A percentile compares a stretch with the other conserved stretches of the same genome.
Conservation (phyloP, 1,140 invertebrate genomes). For the Galleria mellonella region DNA sequence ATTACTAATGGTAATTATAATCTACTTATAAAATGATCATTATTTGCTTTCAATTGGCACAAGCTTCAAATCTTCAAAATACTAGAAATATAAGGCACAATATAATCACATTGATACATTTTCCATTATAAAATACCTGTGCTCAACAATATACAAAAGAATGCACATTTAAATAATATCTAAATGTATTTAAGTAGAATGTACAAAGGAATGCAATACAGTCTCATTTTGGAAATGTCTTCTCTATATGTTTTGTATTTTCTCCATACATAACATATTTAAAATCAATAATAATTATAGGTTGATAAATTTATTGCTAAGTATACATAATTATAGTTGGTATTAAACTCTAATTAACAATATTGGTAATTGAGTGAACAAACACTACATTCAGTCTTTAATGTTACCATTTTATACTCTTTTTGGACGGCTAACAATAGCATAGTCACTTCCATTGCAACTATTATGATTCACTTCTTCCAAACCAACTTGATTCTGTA, state of each 20-base stretch:
- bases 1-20: too few relatives aligned
- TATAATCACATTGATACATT: slow-evolving; percentile 37
- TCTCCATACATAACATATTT: not conserved
- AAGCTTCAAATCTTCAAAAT: slow-evolving; percentile 15
- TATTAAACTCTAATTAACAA: slow-evolving; percentile 6
- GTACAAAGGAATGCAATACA: slow-evolving; percentile 26
- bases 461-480: slow-evolving; percentile 78
- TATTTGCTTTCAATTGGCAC: slow-evolving; percentile 9
- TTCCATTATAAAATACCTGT: slow-evolving; percentile 27
- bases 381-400: slow-evolving; percentile 49
- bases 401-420: slow-evolving; percentile 75
- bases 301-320: too few relatives aligned
- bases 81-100: slow-evolving; percentile 37
- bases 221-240: slow-evolving; percentile 14
- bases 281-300: too few relatives aligned
- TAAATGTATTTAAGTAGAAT: not conserved
- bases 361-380: slow-evolving; percentile 10
- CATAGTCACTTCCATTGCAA: slow-evolving; percentile 86
- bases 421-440: slow-evolving; percentile 87
- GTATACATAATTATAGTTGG: too few relatives aligned
- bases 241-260: not conserved
- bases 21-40: too few relatives aligned
- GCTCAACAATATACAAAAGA: slow-evolving; percentile 17
- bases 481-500: slow-evolving; percentile 59
- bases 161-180: slow-evolving; percentile 12